Evolutionary conservation across 2,113 vertebrate genomes (phyloP), one percentile per base, ranked within the genome.

Genomic region (Jacana jacana): DNA sequence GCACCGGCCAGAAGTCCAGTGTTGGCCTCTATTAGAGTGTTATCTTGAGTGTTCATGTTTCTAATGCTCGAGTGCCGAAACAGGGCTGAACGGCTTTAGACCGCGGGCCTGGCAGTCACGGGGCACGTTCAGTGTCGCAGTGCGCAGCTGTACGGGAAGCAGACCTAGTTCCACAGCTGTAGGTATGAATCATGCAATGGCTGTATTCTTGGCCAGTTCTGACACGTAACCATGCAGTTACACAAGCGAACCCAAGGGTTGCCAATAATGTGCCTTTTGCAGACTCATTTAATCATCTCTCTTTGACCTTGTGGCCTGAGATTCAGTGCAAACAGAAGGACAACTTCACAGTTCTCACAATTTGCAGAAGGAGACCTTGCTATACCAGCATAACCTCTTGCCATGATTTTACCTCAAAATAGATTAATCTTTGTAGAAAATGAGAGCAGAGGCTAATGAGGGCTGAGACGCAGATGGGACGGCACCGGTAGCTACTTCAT

Each of bases 381-480:
- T 81, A 76, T 58, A 49, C 27, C 44, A 81, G 76, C 88, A 81
- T 57, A 51, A 71, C 84, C 84, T 72, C 77, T 81, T 90, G 69
- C 61, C 48, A 11, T 39, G 35, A 28, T 88, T 93, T 78, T 90
- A 88, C 61, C 86, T 68, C 61, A 69, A 93, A 96, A 94, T 27
- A 90, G 76, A 88, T 84, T 81, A 71, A 90, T 95, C 77, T 88
- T 71, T 27, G 60, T 76, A 55, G 88, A 57, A 91, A 91, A 92
- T n/a, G 44, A 93, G 70, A 86, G 76, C 72, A 95, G 60, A 88
- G 92, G 86, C 76, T 94, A 96, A 95, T 88, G 86, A 91, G 64
- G 57, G 83, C 33, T 77, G 68, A 95, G 83, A 81, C 79, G 78
- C 93, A 93, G 90, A 90, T 90, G 88, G 91, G 76, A 90, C 40